These are phyloP conservation scores for Eueremaeus valkanovi DNA, from an alignment of 2,888 invertebrate genomes.

Conservation along the genomic window DNA sequence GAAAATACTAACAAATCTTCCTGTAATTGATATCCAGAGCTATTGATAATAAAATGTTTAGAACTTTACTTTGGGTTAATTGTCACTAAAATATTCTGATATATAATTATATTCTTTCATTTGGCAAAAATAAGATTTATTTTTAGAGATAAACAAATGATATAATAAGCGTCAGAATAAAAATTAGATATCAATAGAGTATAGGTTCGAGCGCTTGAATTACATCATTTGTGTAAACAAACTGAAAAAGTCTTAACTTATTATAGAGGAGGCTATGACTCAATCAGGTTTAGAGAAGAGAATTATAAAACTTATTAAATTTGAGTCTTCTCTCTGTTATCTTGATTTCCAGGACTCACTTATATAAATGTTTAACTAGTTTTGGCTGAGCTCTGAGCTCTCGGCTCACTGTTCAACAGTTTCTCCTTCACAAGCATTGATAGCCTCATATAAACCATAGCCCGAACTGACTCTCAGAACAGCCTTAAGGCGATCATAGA, in stretches of 20 bases:
- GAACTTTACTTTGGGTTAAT: not conserved
- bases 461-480: not conserved
- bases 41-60: not conserved
- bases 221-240: conserved; percentile 19
- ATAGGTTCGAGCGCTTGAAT: not conserved
- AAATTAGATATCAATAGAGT: not conserved
- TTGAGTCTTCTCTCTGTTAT: not conserved
- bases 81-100: not conserved
- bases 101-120: conserved; percentile 10
- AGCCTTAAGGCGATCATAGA: not conserved
- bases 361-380: conserved; percentile 15
- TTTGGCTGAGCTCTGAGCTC: not conserved
- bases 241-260: not conserved
- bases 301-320: conserved; percentile 16
- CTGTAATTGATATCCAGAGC: conserved; percentile 3
- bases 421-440: not conserved
- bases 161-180: not conserved
- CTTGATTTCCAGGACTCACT: conserved; percentile 18
- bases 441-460: too few species aligned
- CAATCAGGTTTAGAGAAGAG: conserved; percentile 10
- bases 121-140: not conserved
- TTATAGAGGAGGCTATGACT: conserved; percentile 23
- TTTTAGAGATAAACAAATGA: not conserved
- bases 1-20: not conserved
- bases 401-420: too few species aligned